Percentiles rank a stretch among this genome's conserved stretches.
These are phyloP conservation scores for Tyria jacobaeae DNA, from an alignment of 2,888 invertebrate genomes.

Conservation along the genomic window DNA sequence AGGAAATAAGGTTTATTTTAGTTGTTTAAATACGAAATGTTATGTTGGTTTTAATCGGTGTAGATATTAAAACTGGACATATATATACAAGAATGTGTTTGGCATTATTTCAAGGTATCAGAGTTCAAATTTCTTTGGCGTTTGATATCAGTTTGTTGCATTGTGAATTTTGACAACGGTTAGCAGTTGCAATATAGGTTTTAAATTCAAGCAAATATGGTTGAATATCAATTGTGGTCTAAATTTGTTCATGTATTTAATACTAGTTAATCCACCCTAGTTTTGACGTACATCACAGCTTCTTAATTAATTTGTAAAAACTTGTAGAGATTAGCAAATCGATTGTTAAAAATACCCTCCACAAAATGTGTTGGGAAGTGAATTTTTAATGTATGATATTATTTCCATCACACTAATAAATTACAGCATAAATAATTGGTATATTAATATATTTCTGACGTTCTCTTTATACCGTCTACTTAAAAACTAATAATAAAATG, in stretches of 20 bases:
- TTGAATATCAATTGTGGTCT: not conserved
- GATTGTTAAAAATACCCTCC: slow-evolving; percentile 36
- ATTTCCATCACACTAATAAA: not conserved
- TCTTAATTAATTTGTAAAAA: slow-evolving; percentile 66
- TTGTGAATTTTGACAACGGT: slow-evolving; percentile 1
- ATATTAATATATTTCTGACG: too few species aligned
- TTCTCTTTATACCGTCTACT: too few species aligned
- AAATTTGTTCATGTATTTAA: slow-evolving; percentile 19
- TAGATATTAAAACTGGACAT: slow-evolving; percentile 21
- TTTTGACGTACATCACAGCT: slow-evolving; percentile 35
- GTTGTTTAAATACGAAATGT: not conserved
- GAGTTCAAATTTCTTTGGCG: slow-evolving; percentile 22
- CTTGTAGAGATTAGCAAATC: slow-evolving; percentile 43
- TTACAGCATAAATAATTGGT: not conserved
- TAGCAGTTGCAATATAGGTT: not conserved
- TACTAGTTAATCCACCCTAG: slow-evolving; percentile 39
- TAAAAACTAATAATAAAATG: not conserved
- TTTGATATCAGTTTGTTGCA: slow-evolving; percentile 13
- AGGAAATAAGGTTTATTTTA: not conserved
- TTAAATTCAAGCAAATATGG: not conserved
- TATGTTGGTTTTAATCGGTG: slow-evolving; percentile 23
- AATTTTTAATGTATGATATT: slow-evolving; percentile 2
- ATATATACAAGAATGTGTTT: slow-evolving; percentile 11
- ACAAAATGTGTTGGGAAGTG: slow-evolving; percentile 17
- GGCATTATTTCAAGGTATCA: slow-evolving; percentile 15